phyloP scores from a whole-genome alignment of 2,888 invertebrate species.

The Zygothrica quintamaculata region DNA sequence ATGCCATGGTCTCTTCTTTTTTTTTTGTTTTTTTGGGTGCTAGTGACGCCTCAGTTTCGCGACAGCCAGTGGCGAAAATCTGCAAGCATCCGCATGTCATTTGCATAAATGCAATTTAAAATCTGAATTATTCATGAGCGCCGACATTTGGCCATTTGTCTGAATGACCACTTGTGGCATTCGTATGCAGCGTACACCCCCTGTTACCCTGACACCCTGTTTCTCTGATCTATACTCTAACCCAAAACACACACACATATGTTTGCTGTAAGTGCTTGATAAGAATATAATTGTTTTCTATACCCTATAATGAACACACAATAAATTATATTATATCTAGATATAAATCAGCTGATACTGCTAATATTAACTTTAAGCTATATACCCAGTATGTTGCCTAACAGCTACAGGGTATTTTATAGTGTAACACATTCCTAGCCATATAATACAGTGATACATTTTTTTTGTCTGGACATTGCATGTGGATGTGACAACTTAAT shows the following conservation, averaged over 20 bases:
- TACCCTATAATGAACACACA: too few species aligned
- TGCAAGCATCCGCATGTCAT: slow-evolving; percentile 77
- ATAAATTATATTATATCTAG: too few species aligned
- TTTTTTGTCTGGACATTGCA: slow-evolving; percentile 20
- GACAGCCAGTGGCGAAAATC: slow-evolving; percentile 73
- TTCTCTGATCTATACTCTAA: background rate
- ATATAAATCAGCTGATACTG: background rate
- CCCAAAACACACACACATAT: slow-evolving; percentile 7
- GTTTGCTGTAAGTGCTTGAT: too few species aligned
- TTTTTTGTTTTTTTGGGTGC: too few species aligned
- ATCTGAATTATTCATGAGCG: slow-evolving; percentile 79
- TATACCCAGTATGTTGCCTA: too few species aligned
- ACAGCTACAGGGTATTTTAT: slow-evolving; percentile 15
- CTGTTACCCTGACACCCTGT: too few species aligned
- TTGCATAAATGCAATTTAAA: slow-evolving; percentile 81
- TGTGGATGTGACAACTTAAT: slow-evolving; percentile 79
- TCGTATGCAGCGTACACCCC: slow-evolving; percentile 33
- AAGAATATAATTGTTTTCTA: too few species aligned
- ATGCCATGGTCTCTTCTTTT: too few species aligned
- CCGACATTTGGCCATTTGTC: slow-evolving; percentile 80
- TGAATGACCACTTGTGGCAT: slow-evolving; percentile 80
- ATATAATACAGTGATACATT: slow-evolving; percentile 1
- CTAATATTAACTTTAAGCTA: too few species aligned
- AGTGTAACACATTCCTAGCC: background rate
- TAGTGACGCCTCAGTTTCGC: slow-evolving; percentile 54